Base-by-base conservation (phyloP, 2,888 invertebrate genomes). In the Hypena proboscidalis region DNA sequence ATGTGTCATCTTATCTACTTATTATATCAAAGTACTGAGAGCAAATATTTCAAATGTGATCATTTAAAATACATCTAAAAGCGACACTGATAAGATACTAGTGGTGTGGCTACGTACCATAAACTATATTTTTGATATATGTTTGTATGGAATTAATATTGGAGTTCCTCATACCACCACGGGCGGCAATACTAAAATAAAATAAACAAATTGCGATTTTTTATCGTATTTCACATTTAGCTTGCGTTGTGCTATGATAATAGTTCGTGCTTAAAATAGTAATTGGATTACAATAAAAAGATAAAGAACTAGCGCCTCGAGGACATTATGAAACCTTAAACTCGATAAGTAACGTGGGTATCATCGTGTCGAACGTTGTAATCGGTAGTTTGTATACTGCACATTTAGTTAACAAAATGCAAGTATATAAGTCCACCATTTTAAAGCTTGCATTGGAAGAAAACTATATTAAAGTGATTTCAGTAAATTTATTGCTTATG, bases 131-230 rank as follows among this genome's bases (percentile, higher is more conserved):
- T 57, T 62, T 65, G 61, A 64, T 67, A 62, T 62, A 52, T 65
- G 40, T 63, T 67, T 61, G 61, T 65, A 68, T 64, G 56, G 60
- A 58, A 57, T 51, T 53, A 67, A 56, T 63, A 62, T 63, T 68
- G 73, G 49, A 57, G 72, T 72, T 64, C 81, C 65, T 88, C 85
- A 88, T 63, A 87, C 80, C 75, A 85, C 84, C 80, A 87, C 82
- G 45, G 88, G 88, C 83, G 87, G 87, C 84, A 88, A 78, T 69
- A 88, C 88, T 88, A 88, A 84, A 86, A 83, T 77, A 77, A 77
- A 81, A 80, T 56, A 48, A 62, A 59, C 70, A 51, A 58, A 53
- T 67, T 63, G 58, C 51, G 52, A 54, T 42, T 58, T 48, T 30
- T 43, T 22, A 26, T 36, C 26, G 33, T 36, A 35, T 42, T 37